These are phyloP conservation scores for Thomomys bottae DNA, from an alignment of 2,113 vertebrate species.

Conservation along the genomic window DNA sequence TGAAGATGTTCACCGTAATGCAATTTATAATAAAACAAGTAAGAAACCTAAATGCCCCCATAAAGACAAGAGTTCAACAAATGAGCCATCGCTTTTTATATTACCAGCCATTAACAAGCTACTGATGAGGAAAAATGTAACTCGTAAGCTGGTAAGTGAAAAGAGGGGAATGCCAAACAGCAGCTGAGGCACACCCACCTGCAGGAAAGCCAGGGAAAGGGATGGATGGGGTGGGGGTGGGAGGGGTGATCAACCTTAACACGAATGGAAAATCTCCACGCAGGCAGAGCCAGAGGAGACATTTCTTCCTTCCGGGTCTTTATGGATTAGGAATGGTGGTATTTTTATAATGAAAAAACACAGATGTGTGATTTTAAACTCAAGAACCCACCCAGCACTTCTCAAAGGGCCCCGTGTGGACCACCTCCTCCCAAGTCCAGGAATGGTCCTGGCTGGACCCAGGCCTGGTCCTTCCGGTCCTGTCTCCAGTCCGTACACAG, in stretches of 20 bases:
- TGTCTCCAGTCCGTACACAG: not conserved
- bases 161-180: not conserved
- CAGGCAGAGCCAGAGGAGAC: too few species aligned
- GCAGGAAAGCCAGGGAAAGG: too few species aligned
- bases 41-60: not conserved
- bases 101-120: not conserved
- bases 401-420: not conserved
- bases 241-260: too few species aligned
- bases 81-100: not conserved
- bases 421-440: not conserved
- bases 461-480: not conserved
- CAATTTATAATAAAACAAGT: not conserved
- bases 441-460: too few species aligned
- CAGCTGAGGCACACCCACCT: too few species aligned
- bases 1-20: not conserved
- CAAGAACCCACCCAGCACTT: not conserved
- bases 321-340: not conserved
- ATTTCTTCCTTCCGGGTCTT: not conserved
- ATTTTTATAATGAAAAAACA: not conserved
- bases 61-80: not conserved
- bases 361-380: not conserved
- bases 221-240: too few species aligned
- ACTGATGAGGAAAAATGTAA: not conserved
- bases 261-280: fast-evolving
- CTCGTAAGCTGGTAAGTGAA: not conserved